These are phyloP conservation scores for Sanderia malayensis DNA, from an alignment of 30 jellyfish, hydroid and myxozoan genomes.

Conservation along the genomic window DNA sequence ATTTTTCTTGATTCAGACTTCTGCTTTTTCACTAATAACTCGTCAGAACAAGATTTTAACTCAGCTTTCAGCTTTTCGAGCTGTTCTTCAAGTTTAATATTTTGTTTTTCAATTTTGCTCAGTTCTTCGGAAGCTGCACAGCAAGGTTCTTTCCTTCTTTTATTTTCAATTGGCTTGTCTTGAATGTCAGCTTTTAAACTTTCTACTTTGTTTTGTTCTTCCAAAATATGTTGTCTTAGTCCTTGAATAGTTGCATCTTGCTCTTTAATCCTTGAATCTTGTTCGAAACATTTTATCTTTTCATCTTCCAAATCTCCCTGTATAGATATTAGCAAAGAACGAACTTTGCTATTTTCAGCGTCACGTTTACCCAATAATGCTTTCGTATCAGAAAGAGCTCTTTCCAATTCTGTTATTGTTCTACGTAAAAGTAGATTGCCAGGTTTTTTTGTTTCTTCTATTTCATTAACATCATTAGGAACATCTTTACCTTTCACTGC, in stretches of 20 bases:
- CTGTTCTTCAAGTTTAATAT: conserved; percentile 41
- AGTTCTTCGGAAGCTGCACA: conserved; percentile 51
- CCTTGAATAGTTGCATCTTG: conserved; percentile 26
- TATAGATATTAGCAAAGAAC: conserved; percentile 31
- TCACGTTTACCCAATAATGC: conserved; percentile 58
- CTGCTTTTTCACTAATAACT: not conserved
- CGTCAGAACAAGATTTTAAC: not conserved
- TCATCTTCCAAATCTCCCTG: conserved; percentile 40
- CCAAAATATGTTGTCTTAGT: conserved; percentile 24
- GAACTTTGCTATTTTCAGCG: conserved; percentile 47
- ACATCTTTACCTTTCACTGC: not conserved
- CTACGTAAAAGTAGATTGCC: conserved; percentile 59
- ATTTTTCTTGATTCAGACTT: not conserved
- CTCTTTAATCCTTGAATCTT: conserved; percentile 19
- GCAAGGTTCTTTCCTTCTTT: conserved; percentile 42
- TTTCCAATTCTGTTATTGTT: conserved; percentile 74
- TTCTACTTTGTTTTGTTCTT: conserved; percentile 41
- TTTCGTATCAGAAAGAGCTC: conserved; percentile 76
- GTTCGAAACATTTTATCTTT: conserved; percentile 8
- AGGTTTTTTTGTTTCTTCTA: conserved; percentile 18
- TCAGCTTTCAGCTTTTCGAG: conserved; percentile 30
- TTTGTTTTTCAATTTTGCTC: conserved; percentile 24
- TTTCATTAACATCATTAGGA: no score
- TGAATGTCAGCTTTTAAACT: not conserved
- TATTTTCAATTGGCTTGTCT: conserved; percentile 33